These are phyloP conservation scores for Bos javanicus DNA, from an alignment of 2,113 vertebrate genomes.

Conservation along the genomic window DNA sequence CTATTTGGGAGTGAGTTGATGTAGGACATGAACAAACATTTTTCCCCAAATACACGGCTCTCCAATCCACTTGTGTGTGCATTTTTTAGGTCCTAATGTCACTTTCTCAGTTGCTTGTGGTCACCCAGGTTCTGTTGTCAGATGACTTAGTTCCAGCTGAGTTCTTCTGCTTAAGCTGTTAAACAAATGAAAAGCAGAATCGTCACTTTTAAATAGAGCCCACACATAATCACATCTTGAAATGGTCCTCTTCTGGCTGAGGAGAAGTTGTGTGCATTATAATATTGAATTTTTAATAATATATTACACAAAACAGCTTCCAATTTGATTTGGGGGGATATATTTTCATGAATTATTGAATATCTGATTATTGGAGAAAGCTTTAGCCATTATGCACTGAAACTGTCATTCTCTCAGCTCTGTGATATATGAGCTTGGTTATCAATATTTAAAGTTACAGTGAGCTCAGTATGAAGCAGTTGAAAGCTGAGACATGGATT, in stretches of 20 bases:
- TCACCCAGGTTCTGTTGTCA: slow-evolving; percentile 76
- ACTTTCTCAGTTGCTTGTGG: slow-evolving; percentile 73
- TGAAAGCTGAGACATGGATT: slow-evolving; percentile 68
- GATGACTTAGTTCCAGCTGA: slow-evolving; percentile 81
- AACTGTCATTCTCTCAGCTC: slow-evolving; percentile 79
- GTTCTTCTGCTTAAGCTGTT: slow-evolving; percentile 78
- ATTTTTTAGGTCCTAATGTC: slow-evolving; percentile 50
- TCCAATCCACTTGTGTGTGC: background rate
- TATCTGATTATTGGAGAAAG: slow-evolving; percentile 85
- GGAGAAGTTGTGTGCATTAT: slow-evolving; percentile 82
- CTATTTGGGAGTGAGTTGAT: background rate
- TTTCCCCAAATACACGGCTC: background rate
- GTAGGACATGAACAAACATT: background rate
- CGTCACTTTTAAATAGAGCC: slow-evolving; percentile 86
- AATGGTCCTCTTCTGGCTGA: slow-evolving; percentile 76
- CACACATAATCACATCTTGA: slow-evolving; percentile 81
- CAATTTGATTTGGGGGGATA: slow-evolving; percentile 84
- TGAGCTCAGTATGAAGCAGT: slow-evolving; percentile 65
- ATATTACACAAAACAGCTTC: slow-evolving; percentile 86
- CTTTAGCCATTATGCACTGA: slow-evolving; percentile 78
- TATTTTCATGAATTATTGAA: slow-evolving; percentile 88
- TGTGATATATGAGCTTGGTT: slow-evolving; percentile 81
- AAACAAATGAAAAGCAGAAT: slow-evolving; percentile 87
- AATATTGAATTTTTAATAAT: slow-evolving; percentile 90
- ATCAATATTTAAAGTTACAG: slow-evolving; percentile 86